These are phyloP conservation scores for Cassiopea andromeda DNA, from an alignment of 30 jellyfish, hydroid and myxozoan genomes.

Conservation along the genomic window DNA sequence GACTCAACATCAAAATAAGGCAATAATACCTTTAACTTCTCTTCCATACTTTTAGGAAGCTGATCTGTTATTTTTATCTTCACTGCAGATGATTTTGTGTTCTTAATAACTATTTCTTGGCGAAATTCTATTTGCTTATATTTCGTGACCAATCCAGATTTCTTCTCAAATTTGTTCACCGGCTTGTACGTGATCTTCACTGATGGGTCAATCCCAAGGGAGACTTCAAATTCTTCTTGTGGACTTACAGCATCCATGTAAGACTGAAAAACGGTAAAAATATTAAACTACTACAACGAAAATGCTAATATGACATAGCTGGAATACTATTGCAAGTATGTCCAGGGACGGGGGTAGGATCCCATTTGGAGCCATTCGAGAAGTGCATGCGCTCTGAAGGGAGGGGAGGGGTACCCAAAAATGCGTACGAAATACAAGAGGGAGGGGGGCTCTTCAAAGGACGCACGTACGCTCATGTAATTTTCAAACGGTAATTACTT, in stretches of 20 bases:
- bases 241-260: constrained; percentile 90
- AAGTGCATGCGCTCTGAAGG: no score
- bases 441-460: no score
- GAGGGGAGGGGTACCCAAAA: no score
- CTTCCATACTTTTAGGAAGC: constrained; percentile 81
- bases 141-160: constrained; percentile 77
- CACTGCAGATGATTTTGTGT: constrained; percentile 70
- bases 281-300: no score
- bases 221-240: constrained; percentile 83
- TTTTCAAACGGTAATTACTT: no score
- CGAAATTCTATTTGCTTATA: constrained; percentile 41
- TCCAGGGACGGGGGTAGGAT: no score
- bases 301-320: neutral
- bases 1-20: no score
- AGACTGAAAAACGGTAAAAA: no score
- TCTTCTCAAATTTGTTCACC: constrained; percentile 70
- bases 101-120: constrained; percentile 76
- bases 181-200: constrained; percentile 93
- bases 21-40: constrained; percentile 90
- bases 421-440: no score
- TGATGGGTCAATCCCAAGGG: constrained; percentile 94
- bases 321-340: neutral
- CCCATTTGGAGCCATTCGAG: no score
- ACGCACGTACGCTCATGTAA: no score
- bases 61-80: constrained; percentile 77